These are phyloP conservation scores for Chanos chanos DNA, from an alignment of 2,797 vertebrate species.

Conservation along the genomic window DNA sequence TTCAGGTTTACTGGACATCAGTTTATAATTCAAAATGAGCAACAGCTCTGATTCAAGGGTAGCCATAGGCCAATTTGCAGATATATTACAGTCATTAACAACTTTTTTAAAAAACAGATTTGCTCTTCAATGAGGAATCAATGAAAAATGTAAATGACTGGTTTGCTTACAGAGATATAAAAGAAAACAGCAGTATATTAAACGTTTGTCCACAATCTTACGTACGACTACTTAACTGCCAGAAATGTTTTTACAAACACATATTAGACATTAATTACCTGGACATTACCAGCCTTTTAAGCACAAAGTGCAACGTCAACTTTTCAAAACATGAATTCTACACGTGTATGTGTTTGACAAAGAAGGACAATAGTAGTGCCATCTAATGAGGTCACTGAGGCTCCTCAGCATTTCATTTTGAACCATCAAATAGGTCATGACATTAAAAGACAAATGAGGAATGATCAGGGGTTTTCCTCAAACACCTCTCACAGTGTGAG, in stretches of 20 bases:
- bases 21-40: conserved; percentile 36
- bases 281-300: too few relatives aligned
- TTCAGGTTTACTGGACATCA: conserved; percentile 62
- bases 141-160: conserved; percentile 25
- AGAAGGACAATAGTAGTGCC: too few relatives aligned
- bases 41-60: conserved; percentile 19
- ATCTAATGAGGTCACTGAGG: neutral
- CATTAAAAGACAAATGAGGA: conserved; percentile 6
- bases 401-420: neutral
- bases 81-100: conserved; percentile 12
- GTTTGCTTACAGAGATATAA: too few relatives aligned
- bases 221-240: too few relatives aligned
- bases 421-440: neutral
- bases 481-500: conserved; percentile 11
- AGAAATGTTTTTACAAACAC: too few relatives aligned
- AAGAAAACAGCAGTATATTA: too few relatives aligned
- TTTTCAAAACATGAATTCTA: conserved; percentile 7
- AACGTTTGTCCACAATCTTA: too few relatives aligned
- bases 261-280: too few relatives aligned
- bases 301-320: conserved; percentile 2
- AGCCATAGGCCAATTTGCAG: conserved; percentile 20
- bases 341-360: neutral
- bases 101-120: conserved; percentile 12
- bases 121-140: conserved; percentile 2
- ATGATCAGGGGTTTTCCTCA: conserved; percentile 17